Conservation (phyloP, 2,113 vertebrate genomes). For the Lepus timidus region DNA sequence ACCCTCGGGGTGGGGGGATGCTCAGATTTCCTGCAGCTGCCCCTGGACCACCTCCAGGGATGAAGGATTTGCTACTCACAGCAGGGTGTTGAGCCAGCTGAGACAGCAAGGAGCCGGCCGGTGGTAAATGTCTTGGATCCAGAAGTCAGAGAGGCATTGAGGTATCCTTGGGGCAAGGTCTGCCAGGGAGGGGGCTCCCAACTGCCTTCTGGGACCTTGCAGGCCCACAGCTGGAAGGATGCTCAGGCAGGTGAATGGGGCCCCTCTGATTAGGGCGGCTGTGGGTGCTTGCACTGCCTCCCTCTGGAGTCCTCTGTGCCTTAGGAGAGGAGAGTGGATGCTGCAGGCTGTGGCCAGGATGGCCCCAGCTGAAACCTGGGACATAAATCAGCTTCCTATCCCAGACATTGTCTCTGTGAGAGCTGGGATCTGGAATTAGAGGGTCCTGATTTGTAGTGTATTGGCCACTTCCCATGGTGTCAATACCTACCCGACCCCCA, state of each 20-base stretch:
- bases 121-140: neutral
- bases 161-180: neutral
- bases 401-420: neutral
- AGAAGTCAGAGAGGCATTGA: neutral
- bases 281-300: neutral
- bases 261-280: neutral
- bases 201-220: neutral
- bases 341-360: neutral
- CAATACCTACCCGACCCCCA: accelerated
- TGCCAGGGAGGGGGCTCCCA: neutral
- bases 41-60: neutral
- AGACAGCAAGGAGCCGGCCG: neutral
- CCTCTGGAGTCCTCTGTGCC: neutral
- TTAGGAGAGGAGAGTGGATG: neutral
- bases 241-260: neutral
- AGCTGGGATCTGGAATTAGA: neutral
- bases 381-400: neutral
- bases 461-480: neutral
- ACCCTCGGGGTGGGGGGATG: neutral
- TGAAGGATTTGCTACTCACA: neutral
- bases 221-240: neutral
- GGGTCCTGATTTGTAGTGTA: neutral
- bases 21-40: neutral
- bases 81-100: neutral
- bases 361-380: neutral